A percentile compares a stretch with the other conserved stretches of the same genome.
Conservation (phyloP, 2,113 vertebrate genomes). For the Leuciscus idus region DNA sequence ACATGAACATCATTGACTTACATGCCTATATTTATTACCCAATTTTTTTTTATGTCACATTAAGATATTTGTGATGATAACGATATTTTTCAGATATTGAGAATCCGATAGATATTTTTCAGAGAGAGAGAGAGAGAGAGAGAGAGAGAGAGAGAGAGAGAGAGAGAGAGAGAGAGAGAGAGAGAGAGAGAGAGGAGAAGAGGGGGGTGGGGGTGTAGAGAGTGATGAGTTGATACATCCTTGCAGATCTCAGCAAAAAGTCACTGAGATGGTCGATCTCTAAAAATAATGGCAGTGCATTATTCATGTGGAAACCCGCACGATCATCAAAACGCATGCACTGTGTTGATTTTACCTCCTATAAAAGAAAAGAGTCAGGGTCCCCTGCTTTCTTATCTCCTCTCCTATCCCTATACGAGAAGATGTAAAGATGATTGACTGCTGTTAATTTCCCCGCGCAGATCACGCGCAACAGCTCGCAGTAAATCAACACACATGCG, state of each 20-base stretch:
- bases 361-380: neutral
- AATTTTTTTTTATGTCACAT: neutral
- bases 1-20: neutral
- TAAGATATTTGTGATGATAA: neutral
- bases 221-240: conserved; percentile 39
- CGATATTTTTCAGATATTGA: neutral
- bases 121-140: neutral
- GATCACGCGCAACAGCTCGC: conserved; percentile 12
- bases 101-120: neutral
- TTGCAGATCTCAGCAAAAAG: conserved; percentile 50
- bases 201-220: neutral
- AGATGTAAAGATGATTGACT: conserved; percentile 35
- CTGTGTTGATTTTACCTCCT: neutral
- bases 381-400: neutral
- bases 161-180: neutral
- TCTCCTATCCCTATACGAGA: neutral
- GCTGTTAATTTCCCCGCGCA: conserved; percentile 18
- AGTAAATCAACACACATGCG: neutral
- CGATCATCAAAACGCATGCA: conserved; percentile 42
- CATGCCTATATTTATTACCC: too few species aligned
- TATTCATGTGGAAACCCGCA: conserved; percentile 54
- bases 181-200: neutral
- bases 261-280: conserved; percentile 43
- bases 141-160: neutral
- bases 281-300: conserved; percentile 55